Conservation (phyloP, 2,888 invertebrate species). For the Chymomyza caudatula region DNA sequence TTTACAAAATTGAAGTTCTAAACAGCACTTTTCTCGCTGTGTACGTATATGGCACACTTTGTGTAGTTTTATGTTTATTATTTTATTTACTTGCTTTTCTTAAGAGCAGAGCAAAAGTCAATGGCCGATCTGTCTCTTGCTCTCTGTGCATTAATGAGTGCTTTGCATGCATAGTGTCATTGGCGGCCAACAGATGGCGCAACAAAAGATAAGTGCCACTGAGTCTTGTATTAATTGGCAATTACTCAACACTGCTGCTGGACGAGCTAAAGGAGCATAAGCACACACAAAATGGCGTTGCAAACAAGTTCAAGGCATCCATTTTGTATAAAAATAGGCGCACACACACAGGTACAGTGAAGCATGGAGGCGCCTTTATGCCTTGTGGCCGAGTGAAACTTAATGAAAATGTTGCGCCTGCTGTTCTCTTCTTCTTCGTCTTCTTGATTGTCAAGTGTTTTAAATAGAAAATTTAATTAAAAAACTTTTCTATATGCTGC, state of each 20-base stretch:
- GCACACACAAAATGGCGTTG: not conserved
- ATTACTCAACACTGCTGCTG: slow-evolving; percentile 12
- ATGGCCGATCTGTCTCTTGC: too few relatives aligned
- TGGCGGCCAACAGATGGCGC: slow-evolving; percentile 43
- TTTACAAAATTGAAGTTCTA: too few relatives aligned
- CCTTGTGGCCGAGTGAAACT: slow-evolving; percentile 34
- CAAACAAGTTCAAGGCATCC: slow-evolving; percentile 45
- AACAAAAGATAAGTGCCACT: not conserved
- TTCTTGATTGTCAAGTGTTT: slow-evolving; percentile 43
- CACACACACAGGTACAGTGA: not conserved
- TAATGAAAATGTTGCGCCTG: slow-evolving; percentile 65
- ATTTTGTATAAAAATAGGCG: slow-evolving; percentile 58
- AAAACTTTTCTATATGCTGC: slow-evolving; percentile 36
- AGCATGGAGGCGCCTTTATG: slow-evolving; percentile 29
- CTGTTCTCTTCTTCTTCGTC: slow-evolving; percentile 16
- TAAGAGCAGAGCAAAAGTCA: not conserved
- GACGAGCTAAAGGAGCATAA: slow-evolving; percentile 9
- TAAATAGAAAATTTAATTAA: slow-evolving; percentile 68
- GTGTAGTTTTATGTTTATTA: not conserved
- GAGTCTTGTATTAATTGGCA: slow-evolving; percentile 37
- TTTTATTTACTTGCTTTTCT: not conserved
- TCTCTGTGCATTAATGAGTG: not conserved
- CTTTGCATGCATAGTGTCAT: slow-evolving; percentile 25
- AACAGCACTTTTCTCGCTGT: too few relatives aligned
- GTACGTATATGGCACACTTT: not conserved